Base-by-base conservation (phyloP, 2,888 invertebrate species). In the Noctua fimbriata region DNA sequence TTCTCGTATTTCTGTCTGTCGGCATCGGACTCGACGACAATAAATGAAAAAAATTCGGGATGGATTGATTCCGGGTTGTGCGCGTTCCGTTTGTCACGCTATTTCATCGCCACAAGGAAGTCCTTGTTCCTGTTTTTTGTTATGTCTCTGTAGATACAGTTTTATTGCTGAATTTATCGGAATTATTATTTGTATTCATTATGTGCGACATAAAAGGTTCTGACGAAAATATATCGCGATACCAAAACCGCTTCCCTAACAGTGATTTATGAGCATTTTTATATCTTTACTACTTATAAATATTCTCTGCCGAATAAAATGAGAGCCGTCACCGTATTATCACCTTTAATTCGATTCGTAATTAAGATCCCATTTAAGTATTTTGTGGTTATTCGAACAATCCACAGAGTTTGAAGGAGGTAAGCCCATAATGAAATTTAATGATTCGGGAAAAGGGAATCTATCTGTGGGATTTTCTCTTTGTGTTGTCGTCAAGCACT, bases 361-460 rank as follows among this genome's bases (percentile, higher is more conserved):
- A 94, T 94, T 93, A 94, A 93, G 92, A 93, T 90, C 84, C 90
- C 91, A 93, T 94, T 93, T 91, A 91, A 89, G 90, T 91, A 93
- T 94, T 94, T 93, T 89, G 92, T 91, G 92, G 91, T 91, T 92
- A 92, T 93, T 92, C 89, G 89, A 92, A 92, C 90, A 93, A 92
- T 93, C 91, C 90, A 84, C 88, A 84, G 91, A 92, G 89, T 93
- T 92, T 92, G 90, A 92, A 92, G 90, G 90, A 92, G 91, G 92
- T 93, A 91, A 91, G 88, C 92, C 88, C 81, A 86, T 92, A 93
- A 93, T 92, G 85, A 93, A 93, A 92, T 92, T 90, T 93, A 93
- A 94, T 93, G 92, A 92, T 92, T 90, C 89, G 89, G 89, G 90
- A 92, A 91, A 90, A 85, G 82, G 84, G 86, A 86, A 79, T 63